These are phyloP conservation scores for Malurus alboscapulatus DNA, from an alignment of 2,113 vertebrate genomes.

Conservation along the genomic window DNA sequence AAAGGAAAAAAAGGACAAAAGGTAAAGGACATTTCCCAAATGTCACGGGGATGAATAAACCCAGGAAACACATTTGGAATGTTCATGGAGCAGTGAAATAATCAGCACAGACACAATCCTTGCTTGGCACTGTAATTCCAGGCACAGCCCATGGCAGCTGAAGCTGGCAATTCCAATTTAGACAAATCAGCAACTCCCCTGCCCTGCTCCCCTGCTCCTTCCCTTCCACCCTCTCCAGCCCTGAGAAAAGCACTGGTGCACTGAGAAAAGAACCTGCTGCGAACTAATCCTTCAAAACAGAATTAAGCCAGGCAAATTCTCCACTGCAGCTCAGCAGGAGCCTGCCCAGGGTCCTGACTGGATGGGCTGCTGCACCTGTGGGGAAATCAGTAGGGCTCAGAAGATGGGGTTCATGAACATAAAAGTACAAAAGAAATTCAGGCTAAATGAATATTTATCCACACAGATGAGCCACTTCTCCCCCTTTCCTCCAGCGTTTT, in stretches of 20 bases:
- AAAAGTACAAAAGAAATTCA: neutral
- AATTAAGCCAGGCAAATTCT: neutral
- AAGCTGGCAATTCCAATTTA: neutral
- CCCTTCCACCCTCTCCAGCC: neutral
- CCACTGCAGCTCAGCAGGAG: neutral
- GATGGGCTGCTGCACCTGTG: neutral
- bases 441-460: neutral
- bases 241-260: neutral
- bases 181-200: neutral
- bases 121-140: neutral
- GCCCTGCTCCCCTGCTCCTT: neutral
- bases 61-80: neutral
- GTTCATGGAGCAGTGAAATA: neutral
- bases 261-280: neutral
- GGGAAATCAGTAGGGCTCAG: neutral
- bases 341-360: neutral
- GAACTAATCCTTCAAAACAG: neutral
- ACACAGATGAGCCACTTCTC: neutral
- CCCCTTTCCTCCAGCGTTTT: neutral
- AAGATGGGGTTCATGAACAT: neutral
- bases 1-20: neutral
- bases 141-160: neutral
- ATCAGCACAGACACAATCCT: neutral
- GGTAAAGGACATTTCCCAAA: neutral
- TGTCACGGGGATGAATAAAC: neutral